A percentile compares a stretch with the other conserved stretches of the same genome.
phyloP scores from a whole-genome alignment of 2,888 invertebrate genomes.

The Orchestes rusci region DNA sequence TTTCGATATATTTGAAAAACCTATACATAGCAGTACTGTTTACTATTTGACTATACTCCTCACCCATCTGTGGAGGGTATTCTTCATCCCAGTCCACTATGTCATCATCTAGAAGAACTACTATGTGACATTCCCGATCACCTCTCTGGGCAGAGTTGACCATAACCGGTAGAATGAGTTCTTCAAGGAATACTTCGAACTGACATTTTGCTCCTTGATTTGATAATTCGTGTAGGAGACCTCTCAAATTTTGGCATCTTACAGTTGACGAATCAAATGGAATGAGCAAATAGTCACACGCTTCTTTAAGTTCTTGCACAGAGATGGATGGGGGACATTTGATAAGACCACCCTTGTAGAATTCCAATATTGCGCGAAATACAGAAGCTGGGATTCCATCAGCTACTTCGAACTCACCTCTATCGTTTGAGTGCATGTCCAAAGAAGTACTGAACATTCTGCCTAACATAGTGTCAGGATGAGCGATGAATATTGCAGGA shows the following conservation, averaged over 20 bases:
- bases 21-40: constrained; percentile 92
- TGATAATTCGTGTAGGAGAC: constrained; percentile 93
- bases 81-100: constrained; percentile 97
- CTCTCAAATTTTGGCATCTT: constrained; percentile 91
- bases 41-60: constrained; percentile 96
- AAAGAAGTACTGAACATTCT: constrained; percentile 87
- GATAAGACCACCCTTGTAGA: constrained; percentile 84
- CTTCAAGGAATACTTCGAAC: constrained; percentile 93
- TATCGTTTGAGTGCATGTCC: constrained; percentile 89
- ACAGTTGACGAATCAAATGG: constrained; percentile 96
- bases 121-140: constrained; percentile 96
- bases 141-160: constrained; percentile 89
- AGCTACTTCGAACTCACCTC: constrained; percentile 93
- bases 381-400: constrained; percentile 94
- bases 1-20: constrained; percentile 99
- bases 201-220: constrained; percentile 99
- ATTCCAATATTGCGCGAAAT: constrained; percentile 92
- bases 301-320: constrained; percentile 94
- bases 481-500: constrained; percentile 84
- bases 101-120: constrained; percentile 93
- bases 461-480: constrained; percentile 99
- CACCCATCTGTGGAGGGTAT: constrained; percentile 99
- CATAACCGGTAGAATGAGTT: constrained; percentile 92
- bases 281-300: constrained; percentile 96
- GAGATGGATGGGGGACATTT: constrained; percentile 93